Evolutionary conservation across 2,888 invertebrate genomes (phyloP).

Genomic region (Leptopilina myrica): DNA sequence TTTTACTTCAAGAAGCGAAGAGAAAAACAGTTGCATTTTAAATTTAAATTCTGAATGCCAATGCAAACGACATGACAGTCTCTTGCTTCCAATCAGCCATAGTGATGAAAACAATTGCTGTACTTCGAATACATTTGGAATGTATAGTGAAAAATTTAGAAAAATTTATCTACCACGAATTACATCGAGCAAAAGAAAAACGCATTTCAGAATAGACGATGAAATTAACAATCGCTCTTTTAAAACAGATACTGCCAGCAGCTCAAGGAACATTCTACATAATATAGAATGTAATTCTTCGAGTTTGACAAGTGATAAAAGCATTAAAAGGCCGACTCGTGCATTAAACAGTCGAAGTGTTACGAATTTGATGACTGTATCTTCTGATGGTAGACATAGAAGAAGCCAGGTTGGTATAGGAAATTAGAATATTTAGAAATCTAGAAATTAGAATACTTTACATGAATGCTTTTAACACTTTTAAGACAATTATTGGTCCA

Average conservation of each 20-base stretch:
- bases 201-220: conserved; percentile 71
- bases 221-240: conserved; percentile 64
- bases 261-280: conserved; percentile 53
- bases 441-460: too few relatives aligned
- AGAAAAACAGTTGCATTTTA: conserved; percentile 38
- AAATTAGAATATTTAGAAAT: not conserved
- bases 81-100: conserved; percentile 30
- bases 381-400: conserved; percentile 61
- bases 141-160: conserved; percentile 60
- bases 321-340: conserved; percentile 61
- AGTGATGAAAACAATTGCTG: conserved; percentile 67
- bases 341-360: conserved; percentile 68
- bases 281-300: conserved; percentile 64
- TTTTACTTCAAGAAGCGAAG: conserved; percentile 43
- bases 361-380: conserved; percentile 69
- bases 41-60: conserved; percentile 59
- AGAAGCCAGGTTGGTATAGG: conserved; percentile 64
- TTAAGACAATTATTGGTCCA: too few relatives aligned
- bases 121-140: conserved; percentile 51
- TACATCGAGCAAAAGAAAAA: conserved; percentile 63
- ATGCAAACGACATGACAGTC: conserved; percentile 65
- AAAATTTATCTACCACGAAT: conserved; percentile 71
- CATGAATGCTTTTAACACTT: too few relatives aligned
- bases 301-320: conserved; percentile 64
- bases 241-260: conserved; percentile 42